A percentile compares a stretch with the other conserved stretches of the same genome.
phyloP scores from a whole-genome alignment of 2,888 invertebrate genomes.

The Mallateleia sp. region DNA sequence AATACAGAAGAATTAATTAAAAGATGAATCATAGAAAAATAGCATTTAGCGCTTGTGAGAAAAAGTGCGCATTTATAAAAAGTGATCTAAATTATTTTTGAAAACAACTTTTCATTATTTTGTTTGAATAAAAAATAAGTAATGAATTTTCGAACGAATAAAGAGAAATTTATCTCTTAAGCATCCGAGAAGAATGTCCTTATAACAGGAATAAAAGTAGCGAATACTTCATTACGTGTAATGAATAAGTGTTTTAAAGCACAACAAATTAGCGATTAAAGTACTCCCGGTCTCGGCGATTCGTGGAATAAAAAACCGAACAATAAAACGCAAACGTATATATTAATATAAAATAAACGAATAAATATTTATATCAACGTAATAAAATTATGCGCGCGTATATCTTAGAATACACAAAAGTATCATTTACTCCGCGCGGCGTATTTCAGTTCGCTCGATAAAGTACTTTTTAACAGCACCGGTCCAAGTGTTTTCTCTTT shows the following conservation, averaged over 20 bases:
- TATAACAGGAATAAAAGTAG: constrained; percentile 27
- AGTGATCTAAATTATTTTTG: too few species aligned
- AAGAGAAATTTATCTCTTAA: constrained; percentile 3
- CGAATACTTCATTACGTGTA: constrained; percentile 36
- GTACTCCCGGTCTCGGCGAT: constrained; percentile 16
- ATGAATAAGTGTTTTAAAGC: constrained; percentile 52
- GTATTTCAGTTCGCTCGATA: constrained; percentile 75
- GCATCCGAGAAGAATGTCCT: not conserved
- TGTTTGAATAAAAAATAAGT: too few species aligned
- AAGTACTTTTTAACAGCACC: constrained; percentile 76
- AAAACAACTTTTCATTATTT: too few species aligned
- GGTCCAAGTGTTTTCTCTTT: constrained; percentile 71
- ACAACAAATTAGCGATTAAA: constrained; percentile 53
- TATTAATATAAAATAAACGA: constrained; percentile 71
- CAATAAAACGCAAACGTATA: constrained; percentile 59
- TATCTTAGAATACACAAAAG: constrained; percentile 75
- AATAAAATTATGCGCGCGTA: constrained; percentile 75
- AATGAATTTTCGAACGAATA: not conserved
- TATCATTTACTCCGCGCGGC: constrained; percentile 73
- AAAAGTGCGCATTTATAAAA: too few species aligned
- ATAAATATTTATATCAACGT: constrained; percentile 75
- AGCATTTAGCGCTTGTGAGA: too few species aligned
- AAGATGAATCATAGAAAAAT: too few species aligned
- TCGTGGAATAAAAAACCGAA: constrained; percentile 55
- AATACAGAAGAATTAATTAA: too few species aligned